Base-by-base conservation (phyloP, 2,113 vertebrate genomes). In the Rhodinocichla rosea region DNA sequence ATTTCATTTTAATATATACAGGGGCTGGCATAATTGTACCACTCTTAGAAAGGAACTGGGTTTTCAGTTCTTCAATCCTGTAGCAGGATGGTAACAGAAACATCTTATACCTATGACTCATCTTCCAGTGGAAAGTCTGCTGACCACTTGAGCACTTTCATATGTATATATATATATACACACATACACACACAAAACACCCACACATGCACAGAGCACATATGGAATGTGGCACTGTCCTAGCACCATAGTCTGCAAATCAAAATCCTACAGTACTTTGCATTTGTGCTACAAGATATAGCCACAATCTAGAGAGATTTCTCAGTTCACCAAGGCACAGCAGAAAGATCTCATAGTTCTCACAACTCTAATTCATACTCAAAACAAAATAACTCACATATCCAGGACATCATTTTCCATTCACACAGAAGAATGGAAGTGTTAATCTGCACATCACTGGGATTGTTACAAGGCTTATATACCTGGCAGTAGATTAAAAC, bases 241-340 rank as follows among this genome's bases (percentile, higher is more conserved):
- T 49, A 71, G 57, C 67, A 56, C 53, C 28, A 20, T 0, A n/a
- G 23, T 12, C 33, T 73, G 53, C 57, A 86, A 89, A 55, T 33
- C 40, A 47, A 76, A 86, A 53, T 40, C 15, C 39, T 60, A 35
- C 27, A 56, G 33, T 7, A 39, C 21, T 71, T 88, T 13, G 2
- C 17, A 4, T 24, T 49, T 6, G 5, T 53, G 65, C 39, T 63
- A 37, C 0, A n/a, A n/a, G 0, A 44, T 37, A 49, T 1, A 50
- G 18, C 49, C 45, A 40, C 35, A 57, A 24, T 39, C 24, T 33
- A 26, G 49, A 75, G 28, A 87, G 44, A 59, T 64, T 64, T 76
- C 33, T 55, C 39, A 39, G 49, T 62, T 85, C 75, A 65, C 26
- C 6, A 30, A 39, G n/a, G 64, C 55, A 37, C 23, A 83, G 83